These are phyloP conservation scores for Rhodeus uyekii DNA, from an alignment of 2,797 vertebrate species.

Conservation along the genomic window DNA sequence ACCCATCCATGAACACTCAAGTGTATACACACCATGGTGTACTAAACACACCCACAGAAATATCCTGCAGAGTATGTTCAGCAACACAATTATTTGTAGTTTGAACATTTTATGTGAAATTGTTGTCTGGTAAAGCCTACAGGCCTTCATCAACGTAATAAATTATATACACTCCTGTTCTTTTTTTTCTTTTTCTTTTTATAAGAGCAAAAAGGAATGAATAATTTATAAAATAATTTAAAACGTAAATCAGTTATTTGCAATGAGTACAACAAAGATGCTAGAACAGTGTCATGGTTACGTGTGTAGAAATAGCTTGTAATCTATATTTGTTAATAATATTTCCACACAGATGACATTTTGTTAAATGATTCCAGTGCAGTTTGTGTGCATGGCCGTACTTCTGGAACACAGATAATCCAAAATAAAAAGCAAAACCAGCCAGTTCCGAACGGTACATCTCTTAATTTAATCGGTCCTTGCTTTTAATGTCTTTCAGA, in stretches of 20 bases:
- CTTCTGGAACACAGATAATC: background rate
- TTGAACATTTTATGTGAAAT: background rate
- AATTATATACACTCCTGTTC: background rate
- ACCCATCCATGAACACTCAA: background rate
- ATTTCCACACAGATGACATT: background rate
- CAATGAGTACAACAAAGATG: background rate
- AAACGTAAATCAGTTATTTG: background rate
- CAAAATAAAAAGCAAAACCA: background rate
- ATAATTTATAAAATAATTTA: background rate
- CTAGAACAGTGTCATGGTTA: no score
- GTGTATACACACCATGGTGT: background rate
- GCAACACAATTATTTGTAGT: background rate
- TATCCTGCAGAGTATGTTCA: background rate
- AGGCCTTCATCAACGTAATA: background rate
- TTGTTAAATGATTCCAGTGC: background rate
- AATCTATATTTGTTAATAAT: background rate
- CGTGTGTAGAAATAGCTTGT: no score
- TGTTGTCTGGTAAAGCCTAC: background rate
- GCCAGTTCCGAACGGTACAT: background rate
- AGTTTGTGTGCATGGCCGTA: background rate
- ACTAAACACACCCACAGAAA: background rate
- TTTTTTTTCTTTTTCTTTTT: fast-evolving
- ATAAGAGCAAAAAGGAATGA: background rate
- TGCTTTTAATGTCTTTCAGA: background rate
- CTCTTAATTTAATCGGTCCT: background rate